These are phyloP conservation scores for Craniophora ligustri DNA, from an alignment of 2,888 invertebrate species.

Conservation along the genomic window DNA sequence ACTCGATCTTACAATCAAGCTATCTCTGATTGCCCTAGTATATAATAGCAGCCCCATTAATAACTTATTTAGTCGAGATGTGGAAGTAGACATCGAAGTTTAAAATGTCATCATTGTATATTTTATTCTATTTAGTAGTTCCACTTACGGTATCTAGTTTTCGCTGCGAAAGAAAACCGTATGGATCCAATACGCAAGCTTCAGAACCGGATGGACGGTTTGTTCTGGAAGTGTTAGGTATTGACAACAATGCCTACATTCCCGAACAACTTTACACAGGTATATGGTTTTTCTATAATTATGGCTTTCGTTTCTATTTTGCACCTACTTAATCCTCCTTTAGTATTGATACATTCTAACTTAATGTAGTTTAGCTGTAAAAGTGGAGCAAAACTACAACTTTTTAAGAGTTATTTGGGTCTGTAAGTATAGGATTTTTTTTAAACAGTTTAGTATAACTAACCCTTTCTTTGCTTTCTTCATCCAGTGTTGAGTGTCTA, in stretches of 20 bases:
- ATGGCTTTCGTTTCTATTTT: no score
- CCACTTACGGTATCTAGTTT: constrained; percentile 53
- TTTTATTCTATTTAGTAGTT: constrained; percentile 5
- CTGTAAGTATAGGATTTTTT: no score
- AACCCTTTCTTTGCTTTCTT: no score
- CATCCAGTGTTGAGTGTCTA: not conserved
- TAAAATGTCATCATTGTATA: constrained; percentile 21
- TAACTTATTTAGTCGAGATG: not conserved
- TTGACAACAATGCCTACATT: constrained; percentile 72
- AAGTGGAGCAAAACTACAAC: no score
- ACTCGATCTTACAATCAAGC: constrained; percentile 29
- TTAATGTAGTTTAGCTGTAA: no score
- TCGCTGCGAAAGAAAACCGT: constrained; percentile 79
- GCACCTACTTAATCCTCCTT: no score
- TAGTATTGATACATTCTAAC: no score
- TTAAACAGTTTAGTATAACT: no score
- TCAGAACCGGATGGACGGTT: constrained; percentile 79
- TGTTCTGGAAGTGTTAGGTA: constrained; percentile 65
- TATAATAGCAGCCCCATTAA: constrained; percentile 14
- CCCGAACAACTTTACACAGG: constrained; percentile 81
- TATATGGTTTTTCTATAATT: constrained; percentile 46
- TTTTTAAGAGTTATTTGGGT: no score
- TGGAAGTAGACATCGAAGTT: not conserved
- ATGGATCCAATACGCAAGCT: constrained; percentile 72
- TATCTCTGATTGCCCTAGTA: constrained; percentile 14